Base-by-base conservation (phyloP, 2,888 invertebrate species). In the Drosophila meridionalis region DNA sequence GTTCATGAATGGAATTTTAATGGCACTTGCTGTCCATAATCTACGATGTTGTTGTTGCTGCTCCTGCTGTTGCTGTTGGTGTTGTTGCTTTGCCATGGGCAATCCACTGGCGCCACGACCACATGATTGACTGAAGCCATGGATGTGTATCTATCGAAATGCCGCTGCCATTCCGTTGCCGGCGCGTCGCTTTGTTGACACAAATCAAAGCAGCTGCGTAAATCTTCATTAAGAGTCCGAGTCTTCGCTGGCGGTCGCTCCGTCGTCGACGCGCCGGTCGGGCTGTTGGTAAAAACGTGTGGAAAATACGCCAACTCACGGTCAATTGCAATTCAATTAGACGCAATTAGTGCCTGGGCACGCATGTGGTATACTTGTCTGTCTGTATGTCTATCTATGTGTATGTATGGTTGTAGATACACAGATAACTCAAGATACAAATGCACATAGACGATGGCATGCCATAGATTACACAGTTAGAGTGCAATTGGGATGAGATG, bases 311-410 rank as follows among this genome's bases (percentile, higher is more conserved):
- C 87, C 90, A 89, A 80, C 87, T 87, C 90, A 87, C 86, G 87
- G 87, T 87, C 87, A 87, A 87, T 87, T 87, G 90, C 87, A 87
- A 87, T 87, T 87, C 90, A 87, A 90, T 87, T 87, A 90, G 90
- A 85, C 69, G 83, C 87, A 87, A 90, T 87, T 90, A 89, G 88
- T 87, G 90, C 82, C 71, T 52, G 65, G 73, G 65, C 89, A 69
- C 69, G 76, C 69, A 59, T 69, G 69, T 58, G 68, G 48, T 63
- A 26, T 34, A 8, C 32, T 3, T 45, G 1, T 26, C 26, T 52
- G 52, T 67, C 4, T 52, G 32, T 40, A 30, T 55, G 57, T 61
- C 52, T 71, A 32, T 45, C 2, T 36, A 0, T 36, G 4, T 50
- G 50, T 48, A 6, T 52, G 36, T 42, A 30, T 53, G 60, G 61